Evolutionary conservation across 2,113 vertebrate species (phyloP), one percentile per base, ranked within the genome.

Genomic region (Perca schrenkii): DNA sequence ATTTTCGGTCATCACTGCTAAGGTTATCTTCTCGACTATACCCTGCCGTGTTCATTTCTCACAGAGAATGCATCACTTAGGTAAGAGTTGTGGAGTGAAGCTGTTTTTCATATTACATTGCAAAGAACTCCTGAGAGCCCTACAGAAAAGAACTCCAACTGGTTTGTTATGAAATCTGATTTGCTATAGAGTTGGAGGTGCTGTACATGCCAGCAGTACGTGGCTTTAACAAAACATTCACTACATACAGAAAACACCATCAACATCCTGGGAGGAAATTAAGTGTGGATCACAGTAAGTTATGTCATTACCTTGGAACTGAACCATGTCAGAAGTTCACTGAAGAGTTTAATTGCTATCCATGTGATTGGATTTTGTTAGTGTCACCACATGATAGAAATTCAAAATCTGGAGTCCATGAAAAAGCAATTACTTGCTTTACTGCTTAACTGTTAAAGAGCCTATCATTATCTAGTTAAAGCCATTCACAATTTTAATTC

Each of bases 391-490:
- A 91, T 87, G 92, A 92, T 89, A 80, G 85, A 91, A 91, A 93
- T 92, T 92, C 86, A 92, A 89, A 94, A 87, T 93, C 89, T 92
- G 89, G 62, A 89, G 60, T 88, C 91, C 91, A 94, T 94, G 93
- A 95, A 95, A 93, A 93, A 93, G 85, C 92, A 95, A 94, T 94
- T 93, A 95, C 85, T 86, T 94, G 91, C 91, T 94, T 93, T 92
- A 86, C 82, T 92, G 93, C 89, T 85, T 92, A 91, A 93, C 90
- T 93, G 89, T 93, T 86, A 87, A 87, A 93, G 85, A 82, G 79
- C 49, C 76, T 83, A 90, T 90, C 84, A 92, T 93, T 95, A 93
- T 93, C 86, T 92, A 91, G 87, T 91, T 90, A 87, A 86, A 89
- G 72, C 71, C 82, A 84, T 88, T 91, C 82, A 85, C 53, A 79